Evolutionary conservation across 2,888 invertebrate genomes (phyloP).

Genomic region (Trachelus stipa): DNA sequence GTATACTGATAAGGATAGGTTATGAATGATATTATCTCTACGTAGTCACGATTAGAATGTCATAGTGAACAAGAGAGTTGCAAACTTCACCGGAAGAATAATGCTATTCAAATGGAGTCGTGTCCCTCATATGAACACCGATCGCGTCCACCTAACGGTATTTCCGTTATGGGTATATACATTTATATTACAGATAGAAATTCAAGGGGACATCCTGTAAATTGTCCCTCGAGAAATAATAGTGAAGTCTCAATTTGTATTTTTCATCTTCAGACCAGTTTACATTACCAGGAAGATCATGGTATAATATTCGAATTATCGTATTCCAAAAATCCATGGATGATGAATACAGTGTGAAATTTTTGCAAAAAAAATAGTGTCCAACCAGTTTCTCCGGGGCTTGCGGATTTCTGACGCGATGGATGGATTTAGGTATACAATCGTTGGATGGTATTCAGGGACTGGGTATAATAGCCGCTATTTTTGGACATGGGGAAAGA

Average conservation of each 20-base stretch:
- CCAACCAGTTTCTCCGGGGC: background rate
- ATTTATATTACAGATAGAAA: background rate
- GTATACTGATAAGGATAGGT: conserved; percentile 25
- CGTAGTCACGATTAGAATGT: conserved; percentile 6
- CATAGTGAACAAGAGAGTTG: conserved; percentile 1
- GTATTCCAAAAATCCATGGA: background rate
- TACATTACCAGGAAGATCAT: background rate
- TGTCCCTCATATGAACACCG: conserved; percentile 11
- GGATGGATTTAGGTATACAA: background rate
- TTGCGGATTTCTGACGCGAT: background rate
- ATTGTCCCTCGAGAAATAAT: background rate
- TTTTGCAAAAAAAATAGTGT: too few species aligned
- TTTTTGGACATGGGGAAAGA: conserved; percentile 16
- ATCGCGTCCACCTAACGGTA: conserved; percentile 2
- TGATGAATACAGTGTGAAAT: too few species aligned
- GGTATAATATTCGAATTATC: background rate
- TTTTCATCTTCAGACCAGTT: background rate
- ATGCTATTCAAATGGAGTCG: conserved; percentile 16
- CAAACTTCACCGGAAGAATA: conserved; percentile 22
- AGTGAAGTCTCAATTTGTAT: background rate
- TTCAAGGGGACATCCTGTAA: background rate
- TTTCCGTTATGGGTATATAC: background rate
- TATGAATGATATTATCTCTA: conserved; percentile 20
- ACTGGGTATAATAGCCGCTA: conserved; percentile 20
- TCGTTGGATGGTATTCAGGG: background rate